Base-by-base conservation (phyloP, 2,888 invertebrate genomes). In the Drosophila algonquin region DNA sequence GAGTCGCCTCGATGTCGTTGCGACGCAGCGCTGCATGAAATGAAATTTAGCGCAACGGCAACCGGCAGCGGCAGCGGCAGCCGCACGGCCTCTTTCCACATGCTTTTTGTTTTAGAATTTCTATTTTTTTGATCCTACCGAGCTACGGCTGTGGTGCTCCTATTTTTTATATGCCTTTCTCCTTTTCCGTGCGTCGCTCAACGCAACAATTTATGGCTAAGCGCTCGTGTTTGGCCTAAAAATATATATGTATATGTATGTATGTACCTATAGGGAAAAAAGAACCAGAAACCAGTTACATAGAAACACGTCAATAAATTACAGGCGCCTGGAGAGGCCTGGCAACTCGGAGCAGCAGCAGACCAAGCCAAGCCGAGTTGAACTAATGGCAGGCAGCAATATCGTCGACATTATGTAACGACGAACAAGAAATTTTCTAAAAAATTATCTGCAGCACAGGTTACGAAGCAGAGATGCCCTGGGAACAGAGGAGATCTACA, bases 171-270 rank as follows among this genome's bases (percentile, higher is more conserved):
- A 30, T 57, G 32, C 35, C 65, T 30, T 53, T 64, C 40, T 58
- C 27, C 56, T 48, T 63, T 69, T 63, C 56, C 53, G 60, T 74
- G 63, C 75, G 75, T 74, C 57, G 74, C 57, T 63, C 52, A 75
- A 59, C 74, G 73, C 81, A 77, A 73, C 87, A 82, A 82, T 87
- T 82, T 87, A 82, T 82, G 82, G 79, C 81, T 79, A 84, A 87
- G 81, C 84, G 84, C 73, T 75, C 81, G 77, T 77, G 82, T 75
- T 65, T 87, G 75, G 80, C 81, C 81, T 79, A 71, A 79, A 87
- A 77, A 75, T 77, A 21, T 68, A 62, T 70, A 60, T 70, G 1
- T 18, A 18, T 18, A 18, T 18, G 18, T 18, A 18, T 18, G 21
- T 21, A 21, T 21, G 21, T 21, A 21, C 61, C 48, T 58, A 21